Evolutionary conservation across 2,888 invertebrate genomes (phyloP), one percentile per base, ranked within the genome.

Genomic region (Ectropis crepuscularia): DNA sequence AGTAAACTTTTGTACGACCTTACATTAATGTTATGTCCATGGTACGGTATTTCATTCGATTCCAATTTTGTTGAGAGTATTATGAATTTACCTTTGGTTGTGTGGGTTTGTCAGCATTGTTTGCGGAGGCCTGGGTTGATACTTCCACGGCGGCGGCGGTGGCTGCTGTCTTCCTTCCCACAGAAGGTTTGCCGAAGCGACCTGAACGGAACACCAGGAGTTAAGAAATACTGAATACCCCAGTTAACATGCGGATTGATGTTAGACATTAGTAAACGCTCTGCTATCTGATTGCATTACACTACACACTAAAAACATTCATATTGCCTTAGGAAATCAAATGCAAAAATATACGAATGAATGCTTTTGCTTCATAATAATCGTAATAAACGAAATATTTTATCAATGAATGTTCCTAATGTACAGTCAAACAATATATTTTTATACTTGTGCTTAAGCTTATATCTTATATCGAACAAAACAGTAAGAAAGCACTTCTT

Each of bases 181-280:
- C 86, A 53, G 82, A 78, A 5, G 93, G 90, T 77, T 94, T 90
- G 65, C 85, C 82, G 73, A 90, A 92, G 10, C 93, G 93, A 77
- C 94, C 94, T 92, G 87, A 11, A 51, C 12, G 39, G 36, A 60
- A 60, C 53, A 61, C 50, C 45, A 36, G 12, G 16, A 2, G 47
- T 63, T 63, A 63, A 12, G 11, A 37, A 28, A 28, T 36, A 55
- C 10, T 57, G 12, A 39, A 49, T 38, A 38, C 39, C 11, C 6
- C 8, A 10, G 8, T 12, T 11, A 28, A 28, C 16, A 39, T 39
- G 12, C 38, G 9, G 2, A 12, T 0, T 12, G 8, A 12, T 12
- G 12, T 9, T 9, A 7, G 9, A 39, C 11, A 9, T 39, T 12
- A 12, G 39, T 6, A 42, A 51, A 51, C 11, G 6, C 10, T 41